Base-by-base conservation (phyloP, 30 jellyfish, hydroid and myxozoan species). In the Sanderia malayensis region DNA sequence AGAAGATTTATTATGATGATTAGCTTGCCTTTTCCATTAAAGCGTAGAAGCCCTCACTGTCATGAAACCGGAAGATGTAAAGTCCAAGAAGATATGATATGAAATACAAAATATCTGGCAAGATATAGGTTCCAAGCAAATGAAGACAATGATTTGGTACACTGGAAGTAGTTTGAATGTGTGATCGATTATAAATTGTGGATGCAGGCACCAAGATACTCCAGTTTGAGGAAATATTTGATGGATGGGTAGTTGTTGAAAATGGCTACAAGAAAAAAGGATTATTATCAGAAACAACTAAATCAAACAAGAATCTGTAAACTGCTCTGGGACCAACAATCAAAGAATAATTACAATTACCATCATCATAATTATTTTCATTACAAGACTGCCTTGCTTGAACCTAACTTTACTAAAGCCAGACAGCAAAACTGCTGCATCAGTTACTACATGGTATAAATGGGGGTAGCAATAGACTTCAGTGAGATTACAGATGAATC, bases 1-100 rank as follows among this genome's bases (percentile, higher is more conserved):
- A 6, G 8, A 41, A 6, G 15, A 6, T 41, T 41, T 15, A 41
- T 41, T 15, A 41, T 41, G 11, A 41, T 15, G 15, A n/a, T n/a
- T n/a, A n/a, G n/a, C n/a, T n/a, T n/a, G n/a, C 98, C 98, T 92
- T 92, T 79, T 92, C 98, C 96, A 92, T 92, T 67, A 92, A 81
- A 15, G 98, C 94, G 70, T 80, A 92, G 58, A 92, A 59, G 2
- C 96, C 98, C 75, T 92, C 98, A 66, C 86, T 67, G 28, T 92
- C 98, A 61, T 92, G 96, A 21, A 92, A 30, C 34, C 98, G 82
- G 46, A 92, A 85, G 70, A 74, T 89, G 76, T 84, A 92, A 31
- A 92, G 65, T n/a, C 98, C 98, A 61, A 92, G 59, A 26, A 92
- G 61, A 64, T 58, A 92, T 26, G 98, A 96, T 31, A 92, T 37